Percentiles rank a stretch among this genome's conserved stretches.
Conservation (phyloP, 1,140 invertebrate species). For the Tetramorium parvispinum region DNA sequence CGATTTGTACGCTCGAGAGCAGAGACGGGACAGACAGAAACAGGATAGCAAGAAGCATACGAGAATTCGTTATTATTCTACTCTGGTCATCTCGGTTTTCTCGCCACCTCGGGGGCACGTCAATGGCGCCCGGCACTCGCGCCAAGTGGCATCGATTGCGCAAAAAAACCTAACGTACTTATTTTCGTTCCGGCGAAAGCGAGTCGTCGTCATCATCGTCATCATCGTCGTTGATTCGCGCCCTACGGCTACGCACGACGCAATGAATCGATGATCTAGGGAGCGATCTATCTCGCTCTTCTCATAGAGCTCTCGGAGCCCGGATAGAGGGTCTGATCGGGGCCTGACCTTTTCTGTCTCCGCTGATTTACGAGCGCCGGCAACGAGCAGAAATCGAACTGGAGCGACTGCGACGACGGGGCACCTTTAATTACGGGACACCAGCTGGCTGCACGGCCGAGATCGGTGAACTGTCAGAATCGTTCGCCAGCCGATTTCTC, state of each 20-base stretch:
- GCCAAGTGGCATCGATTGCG: conserved; percentile 45
- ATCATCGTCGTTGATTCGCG: conserved; percentile 46
- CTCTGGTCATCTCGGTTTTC: conserved; percentile 5
- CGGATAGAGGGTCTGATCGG: conserved; percentile 21
- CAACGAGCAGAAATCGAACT: conserved; percentile 73
- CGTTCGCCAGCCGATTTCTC: conserved; percentile 24
- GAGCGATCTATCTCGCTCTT: conserved; percentile 26
- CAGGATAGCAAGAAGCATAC: conserved; percentile 25
- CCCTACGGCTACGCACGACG: conserved; percentile 38
- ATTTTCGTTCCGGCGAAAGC: conserved; percentile 47
- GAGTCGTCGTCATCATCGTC: not conserved
- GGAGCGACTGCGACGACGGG: conserved; percentile 68
- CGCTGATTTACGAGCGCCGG: conserved; percentile 73
- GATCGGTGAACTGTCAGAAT: conserved; percentile 56
- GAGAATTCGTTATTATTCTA: conserved; percentile 64
- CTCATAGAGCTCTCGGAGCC: conserved; percentile 18
- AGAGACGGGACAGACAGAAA: conserved; percentile 41
- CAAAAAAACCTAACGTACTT: conserved; percentile 56
- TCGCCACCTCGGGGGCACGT: conserved; percentile 30
- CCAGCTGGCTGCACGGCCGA: conserved; percentile 45
- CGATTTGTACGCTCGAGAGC: conserved; percentile 59
- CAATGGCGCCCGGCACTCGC: not conserved
- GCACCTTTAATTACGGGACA: conserved; percentile 72
- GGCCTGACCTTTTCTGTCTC: conserved; percentile 70
- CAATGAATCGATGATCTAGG: conserved; percentile 56